These are phyloP conservation scores for Stichodactyla mertensii DNA, from an alignment of 64 coral and sea anemone species.

Conservation along the genomic window DNA sequence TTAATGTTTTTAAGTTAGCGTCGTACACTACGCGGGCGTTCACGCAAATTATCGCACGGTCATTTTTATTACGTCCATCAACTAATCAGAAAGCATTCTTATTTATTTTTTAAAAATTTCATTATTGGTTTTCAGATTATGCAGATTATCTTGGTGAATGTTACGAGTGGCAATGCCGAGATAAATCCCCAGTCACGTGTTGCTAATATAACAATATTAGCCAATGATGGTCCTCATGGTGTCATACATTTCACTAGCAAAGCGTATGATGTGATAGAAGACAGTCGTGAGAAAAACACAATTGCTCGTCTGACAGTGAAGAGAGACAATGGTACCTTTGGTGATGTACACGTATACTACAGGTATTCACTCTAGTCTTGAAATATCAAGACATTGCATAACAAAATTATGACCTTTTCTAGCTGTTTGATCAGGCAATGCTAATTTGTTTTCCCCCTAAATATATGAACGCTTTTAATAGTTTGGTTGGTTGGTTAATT, in stretches of 20 bases:
- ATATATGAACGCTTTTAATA: too few species aligned
- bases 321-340: constrained; percentile 61
- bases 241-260: constrained; percentile 62
- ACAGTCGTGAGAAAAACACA: constrained; percentile 10
- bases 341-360: constrained; percentile 73
- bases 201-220: constrained; percentile 61
- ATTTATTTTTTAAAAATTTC: too few species aligned
- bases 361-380: constrained; percentile 33
- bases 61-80: too few species aligned
- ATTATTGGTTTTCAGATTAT: constrained; percentile 37
- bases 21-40: too few species aligned
- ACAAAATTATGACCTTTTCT: too few species aligned
- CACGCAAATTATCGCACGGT: too few species aligned
- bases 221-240: constrained; percentile 86
- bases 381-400: not conserved
- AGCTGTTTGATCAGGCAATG: too few species aligned
- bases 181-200: constrained; percentile 30
- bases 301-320: constrained; percentile 39
- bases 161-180: constrained; percentile 37
- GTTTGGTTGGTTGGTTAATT: not conserved
- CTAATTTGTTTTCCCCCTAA: too few species aligned
- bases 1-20: too few species aligned
- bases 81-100: too few species aligned
- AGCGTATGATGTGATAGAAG: constrained; percentile 67
- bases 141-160: constrained; percentile 48